phyloP scores from a whole-genome alignment of 2,797 vertebrate species.

The Calcarius lapponicus region DNA sequence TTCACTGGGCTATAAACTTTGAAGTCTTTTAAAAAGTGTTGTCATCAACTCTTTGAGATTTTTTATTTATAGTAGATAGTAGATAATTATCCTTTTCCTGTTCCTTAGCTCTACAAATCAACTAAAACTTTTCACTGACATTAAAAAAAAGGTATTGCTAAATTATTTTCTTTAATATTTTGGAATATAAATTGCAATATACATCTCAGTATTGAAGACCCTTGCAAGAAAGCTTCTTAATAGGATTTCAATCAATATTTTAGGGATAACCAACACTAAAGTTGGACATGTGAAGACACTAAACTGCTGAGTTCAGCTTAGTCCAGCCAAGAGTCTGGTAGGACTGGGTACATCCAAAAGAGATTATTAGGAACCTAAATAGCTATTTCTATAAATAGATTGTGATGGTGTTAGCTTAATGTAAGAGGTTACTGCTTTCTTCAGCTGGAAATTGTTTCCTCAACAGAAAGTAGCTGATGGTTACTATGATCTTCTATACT shows the following conservation, averaged over 20 bases:
- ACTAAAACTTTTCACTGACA: rapidly evolving
- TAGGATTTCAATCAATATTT: neutral
- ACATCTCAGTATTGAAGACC: neutral
- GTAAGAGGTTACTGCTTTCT: neutral
- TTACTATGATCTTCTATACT: neutral
- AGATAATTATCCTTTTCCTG: neutral
- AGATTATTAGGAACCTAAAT: neutral
- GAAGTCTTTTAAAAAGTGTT: neutral
- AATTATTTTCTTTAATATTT: neutral
- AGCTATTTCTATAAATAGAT: neutral
- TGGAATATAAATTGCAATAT: neutral
- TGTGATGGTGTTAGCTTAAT: neutral
- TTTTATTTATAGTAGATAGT: neutral
- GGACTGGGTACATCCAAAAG: neutral
- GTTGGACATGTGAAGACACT: neutral
- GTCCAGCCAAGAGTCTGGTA: neutral
- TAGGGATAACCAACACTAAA: neutral
- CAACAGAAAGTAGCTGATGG: neutral
- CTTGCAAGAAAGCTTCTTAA: neutral
- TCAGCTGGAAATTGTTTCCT: neutral
- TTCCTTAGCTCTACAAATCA: neutral
- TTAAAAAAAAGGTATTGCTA: neutral
- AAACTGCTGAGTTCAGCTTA: neutral
- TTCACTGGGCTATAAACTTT: neutral
- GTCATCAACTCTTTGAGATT: neutral